Evolutionary conservation across 1,140 invertebrate genomes (phyloP).

Genomic region (Monomorium pharaonis): DNA sequence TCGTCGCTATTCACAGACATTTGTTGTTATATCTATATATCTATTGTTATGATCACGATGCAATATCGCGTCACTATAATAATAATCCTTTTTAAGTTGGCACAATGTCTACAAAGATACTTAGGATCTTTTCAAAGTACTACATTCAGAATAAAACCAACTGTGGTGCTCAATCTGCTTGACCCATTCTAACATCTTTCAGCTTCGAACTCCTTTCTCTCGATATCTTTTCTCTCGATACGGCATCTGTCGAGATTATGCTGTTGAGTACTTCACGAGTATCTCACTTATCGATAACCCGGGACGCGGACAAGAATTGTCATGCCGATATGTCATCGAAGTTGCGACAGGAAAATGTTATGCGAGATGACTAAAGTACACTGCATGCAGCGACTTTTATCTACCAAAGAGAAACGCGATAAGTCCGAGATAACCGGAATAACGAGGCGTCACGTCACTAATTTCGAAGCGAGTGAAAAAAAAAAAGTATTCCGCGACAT

Average conservation of each 20-base stretch:
- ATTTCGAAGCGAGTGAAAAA: background rate
- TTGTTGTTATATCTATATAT: background rate
- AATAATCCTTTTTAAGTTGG: no score
- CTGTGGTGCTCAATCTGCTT: background rate
- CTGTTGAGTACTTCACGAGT: background rate
- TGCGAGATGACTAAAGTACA: background rate
- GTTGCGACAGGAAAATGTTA: background rate
- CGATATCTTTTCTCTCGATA: constrained; percentile 7
- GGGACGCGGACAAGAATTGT: background rate
- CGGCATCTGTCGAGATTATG: background rate
- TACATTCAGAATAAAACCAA: background rate
- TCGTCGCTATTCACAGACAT: background rate
- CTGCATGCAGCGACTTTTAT: background rate
- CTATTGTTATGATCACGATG: background rate
- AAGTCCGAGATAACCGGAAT: background rate
- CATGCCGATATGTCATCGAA: background rate
- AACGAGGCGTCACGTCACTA: background rate
- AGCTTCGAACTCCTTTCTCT: background rate
- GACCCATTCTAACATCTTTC: background rate
- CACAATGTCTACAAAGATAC: background rate
- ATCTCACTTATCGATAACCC: background rate
- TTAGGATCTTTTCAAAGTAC: background rate
- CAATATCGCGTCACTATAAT: background rate
- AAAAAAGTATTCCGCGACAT: background rate
- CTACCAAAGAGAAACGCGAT: background rate